Conservation (phyloP, 2,888 invertebrate species). For the Philaethria dido region DNA sequence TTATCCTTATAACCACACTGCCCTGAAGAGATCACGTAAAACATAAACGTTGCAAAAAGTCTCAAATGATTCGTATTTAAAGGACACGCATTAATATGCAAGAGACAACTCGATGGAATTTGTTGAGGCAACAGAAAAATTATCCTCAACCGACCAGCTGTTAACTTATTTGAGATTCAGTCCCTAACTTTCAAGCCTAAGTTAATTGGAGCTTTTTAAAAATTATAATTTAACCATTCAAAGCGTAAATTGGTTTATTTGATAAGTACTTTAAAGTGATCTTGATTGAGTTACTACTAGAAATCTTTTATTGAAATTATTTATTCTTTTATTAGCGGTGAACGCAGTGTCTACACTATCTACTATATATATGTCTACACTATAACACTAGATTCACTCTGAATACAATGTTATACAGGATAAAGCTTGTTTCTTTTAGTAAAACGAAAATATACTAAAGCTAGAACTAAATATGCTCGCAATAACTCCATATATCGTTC, state of each 20-base stretch:
- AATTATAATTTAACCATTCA: neutral
- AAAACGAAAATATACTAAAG: too few relatives aligned
- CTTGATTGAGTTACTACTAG: too few relatives aligned
- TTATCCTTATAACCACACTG: neutral
- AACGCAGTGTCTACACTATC: too few relatives aligned
- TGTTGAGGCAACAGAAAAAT: conserved; percentile 16
- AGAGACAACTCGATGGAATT: conserved; percentile 9
- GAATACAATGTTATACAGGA: too few relatives aligned
- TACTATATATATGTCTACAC: too few relatives aligned
- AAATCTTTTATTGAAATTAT: too few relatives aligned
- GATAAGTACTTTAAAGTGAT: too few relatives aligned
- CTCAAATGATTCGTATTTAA: neutral
- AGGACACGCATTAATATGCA: conserved; percentile 17
- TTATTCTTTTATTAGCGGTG: too few relatives aligned
- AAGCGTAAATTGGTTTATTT: neutral
- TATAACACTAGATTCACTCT: too few relatives aligned
- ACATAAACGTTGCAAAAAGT: neutral
- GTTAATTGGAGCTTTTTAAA: neutral
- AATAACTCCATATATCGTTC: too few relatives aligned
- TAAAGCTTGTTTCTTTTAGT: too few relatives aligned
- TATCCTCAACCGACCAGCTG: neutral
- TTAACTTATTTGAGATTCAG: conserved; percentile 8
- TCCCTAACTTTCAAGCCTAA: neutral
- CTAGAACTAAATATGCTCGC: too few relatives aligned
- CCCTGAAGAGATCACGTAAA: neutral